Conservation (phyloP, 2,113 vertebrate genomes). For the Bucco capensis region DNA sequence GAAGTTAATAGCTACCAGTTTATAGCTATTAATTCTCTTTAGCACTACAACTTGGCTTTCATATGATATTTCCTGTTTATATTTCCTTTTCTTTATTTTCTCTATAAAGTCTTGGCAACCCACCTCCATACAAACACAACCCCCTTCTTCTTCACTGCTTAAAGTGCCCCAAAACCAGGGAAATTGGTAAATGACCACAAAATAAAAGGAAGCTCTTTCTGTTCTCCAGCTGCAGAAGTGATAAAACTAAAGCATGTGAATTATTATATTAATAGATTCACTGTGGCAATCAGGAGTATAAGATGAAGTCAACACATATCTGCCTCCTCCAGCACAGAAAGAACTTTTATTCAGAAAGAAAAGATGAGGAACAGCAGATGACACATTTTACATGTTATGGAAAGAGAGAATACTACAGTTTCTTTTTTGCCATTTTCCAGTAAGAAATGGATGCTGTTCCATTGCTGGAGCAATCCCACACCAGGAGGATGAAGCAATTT, state of each 20-base stretch:
- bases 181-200: neutral
- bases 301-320: neutral
- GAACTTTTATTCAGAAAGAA: neutral
- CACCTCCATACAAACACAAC: neutral
- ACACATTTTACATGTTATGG: accelerated
- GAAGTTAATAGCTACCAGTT: slow-evolving; percentile 54
- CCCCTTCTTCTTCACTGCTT: neutral
- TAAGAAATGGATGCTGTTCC: neutral
- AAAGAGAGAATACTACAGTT: neutral
- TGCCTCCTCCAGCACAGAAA: neutral
- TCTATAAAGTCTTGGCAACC: neutral
- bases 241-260: neutral
- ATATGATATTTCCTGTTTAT: too few species aligned
- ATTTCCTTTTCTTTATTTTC: slow-evolving; percentile 41
- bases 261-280: neutral
- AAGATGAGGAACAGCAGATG: neutral
- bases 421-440: neutral
- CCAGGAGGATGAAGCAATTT: neutral
- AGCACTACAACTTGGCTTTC: slow-evolving; percentile 43
- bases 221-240: neutral
- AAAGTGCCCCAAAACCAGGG: neutral
- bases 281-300: neutral
- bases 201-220: neutral
- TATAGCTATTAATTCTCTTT: slow-evolving; percentile 31
- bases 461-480: neutral